A percentile compares a stretch with the other conserved stretches of the same genome.
Conservation (phyloP, 2,888 invertebrate species). For the Globia sparganii region DNA sequence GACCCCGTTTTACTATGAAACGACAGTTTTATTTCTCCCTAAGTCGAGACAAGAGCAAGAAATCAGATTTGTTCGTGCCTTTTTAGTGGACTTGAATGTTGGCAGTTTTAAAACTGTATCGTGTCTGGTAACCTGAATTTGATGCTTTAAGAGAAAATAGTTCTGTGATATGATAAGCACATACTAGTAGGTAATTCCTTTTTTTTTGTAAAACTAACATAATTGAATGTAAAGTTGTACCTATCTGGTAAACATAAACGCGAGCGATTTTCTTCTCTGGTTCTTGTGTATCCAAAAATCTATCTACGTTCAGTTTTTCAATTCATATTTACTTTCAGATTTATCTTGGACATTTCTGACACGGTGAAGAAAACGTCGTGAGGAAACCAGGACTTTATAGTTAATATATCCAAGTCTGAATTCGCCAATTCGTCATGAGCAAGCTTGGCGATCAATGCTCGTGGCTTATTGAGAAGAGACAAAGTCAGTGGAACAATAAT, state of each 20-base stretch:
- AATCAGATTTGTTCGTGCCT: conserved; percentile 74
- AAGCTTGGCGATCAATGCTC: background rate
- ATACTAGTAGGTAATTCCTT: background rate
- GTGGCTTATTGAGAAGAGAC: background rate
- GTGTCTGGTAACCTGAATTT: background rate
- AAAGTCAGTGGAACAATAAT: background rate
- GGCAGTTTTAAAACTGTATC: conserved; percentile 16
- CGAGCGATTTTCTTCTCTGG: background rate
- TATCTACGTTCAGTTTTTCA: background rate
- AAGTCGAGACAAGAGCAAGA: conserved; percentile 77
- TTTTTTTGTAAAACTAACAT: background rate
- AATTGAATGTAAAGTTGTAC: background rate
- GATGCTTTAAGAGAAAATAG: background rate
- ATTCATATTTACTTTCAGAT: background rate
- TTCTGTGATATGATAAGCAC: background rate
- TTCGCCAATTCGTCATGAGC: background rate
- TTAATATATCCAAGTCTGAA: background rate
- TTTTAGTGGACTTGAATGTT: conserved; percentile 61
- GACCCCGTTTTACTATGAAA: conserved; percentile 87
- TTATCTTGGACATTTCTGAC: background rate
- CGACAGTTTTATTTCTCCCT: conserved; percentile 86
- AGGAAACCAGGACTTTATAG: background rate
- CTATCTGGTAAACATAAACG: background rate
- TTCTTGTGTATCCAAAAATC: background rate
- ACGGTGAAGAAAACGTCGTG: background rate